Base-by-base conservation (phyloP, 1,140 invertebrate species). In the Brachionus sp. region DNA sequence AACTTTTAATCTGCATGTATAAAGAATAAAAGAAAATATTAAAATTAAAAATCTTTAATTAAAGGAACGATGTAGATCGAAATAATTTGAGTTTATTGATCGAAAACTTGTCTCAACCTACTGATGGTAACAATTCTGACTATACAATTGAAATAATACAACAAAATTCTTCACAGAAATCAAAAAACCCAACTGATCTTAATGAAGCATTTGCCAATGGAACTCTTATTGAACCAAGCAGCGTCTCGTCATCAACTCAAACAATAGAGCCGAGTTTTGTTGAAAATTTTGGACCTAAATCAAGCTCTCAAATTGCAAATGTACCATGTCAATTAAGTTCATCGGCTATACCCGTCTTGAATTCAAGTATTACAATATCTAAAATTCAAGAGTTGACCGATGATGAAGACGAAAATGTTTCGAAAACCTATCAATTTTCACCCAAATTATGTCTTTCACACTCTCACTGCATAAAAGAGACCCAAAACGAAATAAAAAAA, bases 151-250 rank as follows among this genome's bases (percentile, higher is more conserved):
- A 70, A 70, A 42, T 70, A 33, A 10, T 33, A 37, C 33, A 39
- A 19, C 16, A 70, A 42, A 70, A 37, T 12, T 37, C 16, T 33
- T 9, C 5, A 35, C 25, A 29, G 33, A 13, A 29, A 33, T 25
- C 25, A 66, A 13, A 29, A 33, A 66, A 66, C 12, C n/a, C 33
- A 13, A 3, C 64, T 10, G 35, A 70, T 70, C n/a, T 70, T 13
- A 70, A 70, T 19, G 66, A 39, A 39, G 66, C 66, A 16, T 70
- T 70, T 70, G 66, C 66, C 5, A 70, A 70, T 39, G 66, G 16
- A 1, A 70, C 66, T 12, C n/a, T 70, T 4, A 39, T 19, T 3
- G 16, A 19, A 39, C 7, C 66, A n/a, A 70, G 12, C 16, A 42
- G 16, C 16, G 35, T 10, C 37, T 39, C 37, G 7, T 70, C 66